Conservation (phyloP, 2,888 invertebrate genomes). For the Lasioglossum pauxillum region DNA sequence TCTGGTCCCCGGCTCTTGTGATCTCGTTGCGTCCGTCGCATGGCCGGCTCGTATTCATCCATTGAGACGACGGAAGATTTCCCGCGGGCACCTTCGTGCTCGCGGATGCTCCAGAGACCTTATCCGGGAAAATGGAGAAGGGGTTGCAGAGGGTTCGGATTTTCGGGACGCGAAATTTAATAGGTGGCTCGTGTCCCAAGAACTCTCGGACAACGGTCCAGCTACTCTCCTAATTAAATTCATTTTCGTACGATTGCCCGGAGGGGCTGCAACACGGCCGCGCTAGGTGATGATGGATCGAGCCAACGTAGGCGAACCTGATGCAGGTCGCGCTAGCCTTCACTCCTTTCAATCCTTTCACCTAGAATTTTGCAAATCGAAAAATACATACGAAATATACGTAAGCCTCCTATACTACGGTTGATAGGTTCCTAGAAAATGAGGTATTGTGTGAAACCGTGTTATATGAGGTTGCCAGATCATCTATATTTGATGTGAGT, state of each 20-base stretch:
- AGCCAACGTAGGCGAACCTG: neutral
- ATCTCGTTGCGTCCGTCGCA: constrained; percentile 56
- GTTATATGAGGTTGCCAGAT: too few species aligned
- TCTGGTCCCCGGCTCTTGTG: constrained; percentile 64
- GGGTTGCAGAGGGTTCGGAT: constrained; percentile 35
- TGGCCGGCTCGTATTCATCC: constrained; percentile 53
- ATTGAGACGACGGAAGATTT: constrained; percentile 71
- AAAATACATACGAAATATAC: too few species aligned
- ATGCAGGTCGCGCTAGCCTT: neutral
- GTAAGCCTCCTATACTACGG: too few species aligned
- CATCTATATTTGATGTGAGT: too few species aligned
- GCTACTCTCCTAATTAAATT: constrained; percentile 53
- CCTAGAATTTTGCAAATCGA: too few species aligned
- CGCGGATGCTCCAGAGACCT: constrained; percentile 4
- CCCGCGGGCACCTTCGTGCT: constrained; percentile 68
- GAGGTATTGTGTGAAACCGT: too few species aligned
- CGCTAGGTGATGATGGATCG: neutral
- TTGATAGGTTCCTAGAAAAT: too few species aligned
- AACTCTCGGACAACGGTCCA: constrained; percentile 24
- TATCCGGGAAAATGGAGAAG: neutral
- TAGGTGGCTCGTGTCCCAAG: constrained; percentile 42
- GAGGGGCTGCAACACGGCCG: neutral
- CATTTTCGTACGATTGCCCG: constrained; percentile 43
- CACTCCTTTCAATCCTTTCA: neutral
- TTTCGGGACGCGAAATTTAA: constrained; percentile 68